Conservation (phyloP, 2,888 invertebrate species). For the Brachylomia viminalis region DNA sequence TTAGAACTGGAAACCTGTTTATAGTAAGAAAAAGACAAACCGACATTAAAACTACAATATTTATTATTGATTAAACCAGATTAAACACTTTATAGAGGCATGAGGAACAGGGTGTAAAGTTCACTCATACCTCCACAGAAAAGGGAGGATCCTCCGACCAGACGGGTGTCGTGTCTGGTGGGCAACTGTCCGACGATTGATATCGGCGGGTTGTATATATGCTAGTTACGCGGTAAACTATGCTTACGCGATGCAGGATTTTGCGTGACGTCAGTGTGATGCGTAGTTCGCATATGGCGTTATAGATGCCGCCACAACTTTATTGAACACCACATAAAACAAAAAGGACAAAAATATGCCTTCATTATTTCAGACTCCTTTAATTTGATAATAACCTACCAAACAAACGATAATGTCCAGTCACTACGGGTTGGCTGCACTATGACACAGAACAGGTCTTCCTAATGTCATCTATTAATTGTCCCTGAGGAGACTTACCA, state of each 20-base stretch:
- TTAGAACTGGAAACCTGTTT: background rate
- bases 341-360: background rate
- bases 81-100: no score
- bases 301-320: no score
- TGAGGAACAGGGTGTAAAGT: no score
- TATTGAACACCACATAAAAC: background rate
- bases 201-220: no score
- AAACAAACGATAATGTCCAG: background rate
- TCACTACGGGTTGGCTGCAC: conserved; percentile 3
- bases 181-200: no score
- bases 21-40: background rate
- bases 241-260: no score
- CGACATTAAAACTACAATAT: background rate
- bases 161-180: no score
- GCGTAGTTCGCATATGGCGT: no score
- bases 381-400: background rate
- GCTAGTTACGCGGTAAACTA: no score
- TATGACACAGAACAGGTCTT: conserved; percentile 4
- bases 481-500: conserved; percentile 3
- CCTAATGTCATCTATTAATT: conserved; percentile 3
- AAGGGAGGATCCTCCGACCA: no score
- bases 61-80: background rate
- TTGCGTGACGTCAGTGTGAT: no score
- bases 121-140: no score
- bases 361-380: background rate